phyloP scores from a whole-genome alignment of 2,797 vertebrate species.

The Acropternis orthonyx region DNA sequence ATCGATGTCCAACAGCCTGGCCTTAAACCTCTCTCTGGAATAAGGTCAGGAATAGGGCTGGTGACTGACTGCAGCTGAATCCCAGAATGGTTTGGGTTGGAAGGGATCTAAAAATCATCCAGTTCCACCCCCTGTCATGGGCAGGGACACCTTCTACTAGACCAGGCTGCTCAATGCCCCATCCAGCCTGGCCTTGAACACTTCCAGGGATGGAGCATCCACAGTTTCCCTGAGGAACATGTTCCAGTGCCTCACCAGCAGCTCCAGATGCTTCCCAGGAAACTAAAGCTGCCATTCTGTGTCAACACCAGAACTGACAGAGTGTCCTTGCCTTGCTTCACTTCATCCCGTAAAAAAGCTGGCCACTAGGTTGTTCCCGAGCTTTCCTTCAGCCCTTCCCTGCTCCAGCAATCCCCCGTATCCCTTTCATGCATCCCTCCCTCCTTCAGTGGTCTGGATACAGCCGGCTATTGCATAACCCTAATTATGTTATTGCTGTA shows the following conservation, averaged over 20 bases:
- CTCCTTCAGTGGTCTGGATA: neutral
- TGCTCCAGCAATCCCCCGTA: neutral
- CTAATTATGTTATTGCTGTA: constrained; percentile 66
- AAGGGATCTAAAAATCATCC: neutral
- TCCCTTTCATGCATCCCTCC: neutral
- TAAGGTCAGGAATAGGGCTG: neutral
- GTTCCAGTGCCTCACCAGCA: neutral
- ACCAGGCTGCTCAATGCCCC: neutral
- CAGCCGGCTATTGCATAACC: constrained; percentile 41
- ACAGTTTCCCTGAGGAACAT: fast-evolving
- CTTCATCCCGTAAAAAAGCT: neutral
- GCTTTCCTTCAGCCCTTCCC: neutral
- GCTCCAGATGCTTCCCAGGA: neutral
- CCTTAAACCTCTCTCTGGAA: neutral
- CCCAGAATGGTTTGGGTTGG: neutral
- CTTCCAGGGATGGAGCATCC: neutral
- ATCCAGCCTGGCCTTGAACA: fast-evolving
- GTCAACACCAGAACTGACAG: neutral
- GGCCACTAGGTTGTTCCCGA: neutral
- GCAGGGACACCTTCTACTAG: neutral
- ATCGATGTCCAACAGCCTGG: neutral
- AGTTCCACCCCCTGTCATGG: neutral
- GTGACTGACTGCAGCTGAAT: neutral
- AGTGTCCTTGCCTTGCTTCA: neutral
- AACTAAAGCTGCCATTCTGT: neutral